phyloP scores from a whole-genome alignment of 2,797 vertebrate species.

The Loris lydekkerianus region DNA sequence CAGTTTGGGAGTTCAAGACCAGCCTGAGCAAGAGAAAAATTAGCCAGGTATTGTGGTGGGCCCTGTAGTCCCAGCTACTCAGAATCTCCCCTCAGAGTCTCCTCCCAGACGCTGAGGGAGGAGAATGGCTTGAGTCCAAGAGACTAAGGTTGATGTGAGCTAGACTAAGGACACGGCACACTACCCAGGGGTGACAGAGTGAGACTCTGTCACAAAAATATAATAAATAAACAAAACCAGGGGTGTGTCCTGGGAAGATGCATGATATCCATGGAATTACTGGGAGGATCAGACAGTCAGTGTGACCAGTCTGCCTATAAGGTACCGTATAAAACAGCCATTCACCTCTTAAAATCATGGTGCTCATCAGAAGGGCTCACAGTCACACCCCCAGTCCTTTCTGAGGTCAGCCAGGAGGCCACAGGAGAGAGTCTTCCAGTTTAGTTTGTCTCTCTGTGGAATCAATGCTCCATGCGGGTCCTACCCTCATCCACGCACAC shows the following conservation, averaged over 20 bases:
- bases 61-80: too few relatives aligned
- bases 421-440: not conserved
- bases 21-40: too few relatives aligned
- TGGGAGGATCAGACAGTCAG: not conserved
- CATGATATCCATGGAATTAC: fast-evolving
- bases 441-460: not conserved
- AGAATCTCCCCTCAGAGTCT: too few relatives aligned
- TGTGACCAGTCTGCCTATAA: not conserved
- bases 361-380: not conserved
- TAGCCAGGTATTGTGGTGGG: too few relatives aligned
- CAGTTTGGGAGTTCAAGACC: too few relatives aligned
- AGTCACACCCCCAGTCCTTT: not conserved
- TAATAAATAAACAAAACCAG: too few relatives aligned
- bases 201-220: too few relatives aligned
- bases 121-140: too few relatives aligned
- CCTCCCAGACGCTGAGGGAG: too few relatives aligned
- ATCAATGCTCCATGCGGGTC: not conserved
- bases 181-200: too few relatives aligned
- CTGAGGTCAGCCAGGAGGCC: not conserved
- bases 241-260: not conserved
- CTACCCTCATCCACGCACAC: fast-evolving
- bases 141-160: too few relatives aligned
- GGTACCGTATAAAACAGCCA: not conserved
- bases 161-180: too few relatives aligned
- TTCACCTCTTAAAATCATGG: not conserved